These are phyloP conservation scores for Tachina lurida DNA, from an alignment of 2,888 invertebrate genomes.

Conservation along the genomic window DNA sequence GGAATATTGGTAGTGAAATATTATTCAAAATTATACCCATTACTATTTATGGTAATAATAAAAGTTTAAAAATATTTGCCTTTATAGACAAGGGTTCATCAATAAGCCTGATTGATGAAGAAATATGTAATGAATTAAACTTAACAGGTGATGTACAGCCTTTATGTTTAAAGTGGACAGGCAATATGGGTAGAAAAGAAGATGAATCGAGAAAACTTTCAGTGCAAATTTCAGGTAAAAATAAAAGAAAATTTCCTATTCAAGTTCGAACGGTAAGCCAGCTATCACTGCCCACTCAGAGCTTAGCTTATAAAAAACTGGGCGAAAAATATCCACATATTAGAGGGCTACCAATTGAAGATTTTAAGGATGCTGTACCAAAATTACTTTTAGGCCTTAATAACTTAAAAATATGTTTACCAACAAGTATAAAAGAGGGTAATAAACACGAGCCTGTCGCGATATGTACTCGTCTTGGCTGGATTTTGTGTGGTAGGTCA, in stretches of 20 bases:
- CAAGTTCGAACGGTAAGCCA: slow-evolving; percentile 19
- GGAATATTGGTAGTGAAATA: background rate
- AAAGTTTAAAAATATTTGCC: too few species aligned
- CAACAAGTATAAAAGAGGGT: background rate
- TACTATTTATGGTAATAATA: background rate
- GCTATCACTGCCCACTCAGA: slow-evolving; percentile 36
- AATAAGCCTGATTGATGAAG: slow-evolving; percentile 32
- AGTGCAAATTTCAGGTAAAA: slow-evolving; percentile 9
- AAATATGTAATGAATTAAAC: slow-evolving; percentile 22
- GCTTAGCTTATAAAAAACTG: slow-evolving; percentile 1
- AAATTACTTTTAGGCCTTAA: slow-evolving; percentile 57
- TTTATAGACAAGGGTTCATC: slow-evolving; percentile 51
- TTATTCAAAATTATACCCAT: slow-evolving; percentile 45
- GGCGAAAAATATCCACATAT: slow-evolving; percentile 7
- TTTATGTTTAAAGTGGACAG: slow-evolving; percentile 47
- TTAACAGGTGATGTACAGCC: slow-evolving; percentile 10
- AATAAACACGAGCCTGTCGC: background rate
- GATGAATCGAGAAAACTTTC: background rate
- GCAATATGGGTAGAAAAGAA: background rate
- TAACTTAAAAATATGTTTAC: slow-evolving; percentile 44
- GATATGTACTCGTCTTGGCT: slow-evolving; percentile 20
- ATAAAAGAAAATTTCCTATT: slow-evolving; percentile 19
- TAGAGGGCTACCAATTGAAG: slow-evolving; percentile 11
- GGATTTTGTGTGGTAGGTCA: slow-evolving; percentile 19
- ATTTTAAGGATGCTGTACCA: slow-evolving; percentile 44